phyloP scores from a whole-genome alignment of 2,113 vertebrate species.

The Micronisus gabar region DNA sequence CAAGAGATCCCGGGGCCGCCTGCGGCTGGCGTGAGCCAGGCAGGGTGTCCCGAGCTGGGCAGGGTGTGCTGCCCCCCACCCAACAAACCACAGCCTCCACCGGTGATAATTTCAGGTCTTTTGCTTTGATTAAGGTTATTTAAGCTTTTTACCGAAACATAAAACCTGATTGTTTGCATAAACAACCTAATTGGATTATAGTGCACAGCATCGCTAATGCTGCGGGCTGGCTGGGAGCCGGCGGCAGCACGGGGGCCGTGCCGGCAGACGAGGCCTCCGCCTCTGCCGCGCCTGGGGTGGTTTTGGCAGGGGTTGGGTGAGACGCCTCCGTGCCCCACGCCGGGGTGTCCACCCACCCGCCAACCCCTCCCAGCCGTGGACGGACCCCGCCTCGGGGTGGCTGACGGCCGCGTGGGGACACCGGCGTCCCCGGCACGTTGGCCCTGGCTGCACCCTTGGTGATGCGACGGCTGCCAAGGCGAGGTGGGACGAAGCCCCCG shows the following conservation, averaged over 20 bases:
- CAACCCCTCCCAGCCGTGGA: accelerated
- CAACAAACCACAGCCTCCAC: background rate
- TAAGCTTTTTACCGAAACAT: conserved; percentile 60
- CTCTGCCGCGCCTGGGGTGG: no score
- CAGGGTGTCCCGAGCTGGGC: background rate
- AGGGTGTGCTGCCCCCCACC: background rate
- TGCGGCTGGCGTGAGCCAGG: background rate
- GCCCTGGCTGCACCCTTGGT: background rate
- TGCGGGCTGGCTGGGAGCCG: background rate
- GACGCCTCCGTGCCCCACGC: accelerated
- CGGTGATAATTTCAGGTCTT: background rate
- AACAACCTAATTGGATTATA: conserved; percentile 62
- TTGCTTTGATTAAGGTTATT: conserved; percentile 43
- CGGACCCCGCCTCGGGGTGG: accelerated
- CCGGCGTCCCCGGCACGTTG: accelerated
- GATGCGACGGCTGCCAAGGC: accelerated
- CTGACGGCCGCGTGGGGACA: accelerated
- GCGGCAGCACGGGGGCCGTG: background rate
- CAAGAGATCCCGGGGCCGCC: accelerated
- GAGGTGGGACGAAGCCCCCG: background rate
- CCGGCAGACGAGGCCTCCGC: accelerated
- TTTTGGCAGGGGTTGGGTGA: background rate
- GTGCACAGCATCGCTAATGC: conserved; percentile 48
- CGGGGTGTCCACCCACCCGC: background rate
- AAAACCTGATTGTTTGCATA: conserved; percentile 65